phyloP scores from a whole-genome alignment of 1,140 invertebrate species.

The Cardiocondyla obscurior region DNA sequence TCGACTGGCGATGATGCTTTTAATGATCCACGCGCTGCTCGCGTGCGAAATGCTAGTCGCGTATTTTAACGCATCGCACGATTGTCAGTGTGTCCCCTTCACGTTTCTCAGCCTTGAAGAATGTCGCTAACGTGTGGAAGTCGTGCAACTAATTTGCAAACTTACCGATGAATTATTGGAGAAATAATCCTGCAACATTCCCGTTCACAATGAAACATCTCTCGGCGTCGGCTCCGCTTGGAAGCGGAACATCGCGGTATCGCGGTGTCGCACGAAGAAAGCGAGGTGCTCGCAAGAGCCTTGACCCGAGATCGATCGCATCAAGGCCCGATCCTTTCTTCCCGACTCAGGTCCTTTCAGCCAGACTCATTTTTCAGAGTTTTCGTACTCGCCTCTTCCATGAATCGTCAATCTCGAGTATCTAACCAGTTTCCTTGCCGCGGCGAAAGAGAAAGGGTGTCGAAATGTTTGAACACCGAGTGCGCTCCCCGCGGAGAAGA shows the following conservation, averaged over 20 bases:
- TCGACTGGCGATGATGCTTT: neutral
- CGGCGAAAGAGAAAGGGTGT: neutral
- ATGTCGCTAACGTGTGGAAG: neutral
- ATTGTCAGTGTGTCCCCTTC: neutral
- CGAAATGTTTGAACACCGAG: slow-evolving; percentile 28
- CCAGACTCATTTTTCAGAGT: slow-evolving; percentile 8
- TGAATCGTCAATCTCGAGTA: neutral
- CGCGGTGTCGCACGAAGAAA: neutral
- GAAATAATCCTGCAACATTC: neutral
- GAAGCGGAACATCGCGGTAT: neutral
- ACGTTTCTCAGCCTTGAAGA: neutral
- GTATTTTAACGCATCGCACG: neutral
- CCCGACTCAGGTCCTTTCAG: neutral
- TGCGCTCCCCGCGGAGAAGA: neutral
- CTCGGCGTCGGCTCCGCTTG: no score
- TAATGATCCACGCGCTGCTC: neutral
- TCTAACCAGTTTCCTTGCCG: slow-evolving; percentile 6
- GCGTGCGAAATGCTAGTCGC: neutral
- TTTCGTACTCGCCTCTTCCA: neutral
- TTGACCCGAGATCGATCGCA: neutral
- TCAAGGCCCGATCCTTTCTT: neutral
- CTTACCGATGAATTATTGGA: neutral
- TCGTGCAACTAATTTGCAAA: neutral
- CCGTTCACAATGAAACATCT: neutral
- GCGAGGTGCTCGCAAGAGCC: neutral